Percentiles rank a stretch among this genome's conserved stretches.
Conservation (phyloP, 1,140 invertebrate genomes). For the Oedothorax gibbosus region DNA sequence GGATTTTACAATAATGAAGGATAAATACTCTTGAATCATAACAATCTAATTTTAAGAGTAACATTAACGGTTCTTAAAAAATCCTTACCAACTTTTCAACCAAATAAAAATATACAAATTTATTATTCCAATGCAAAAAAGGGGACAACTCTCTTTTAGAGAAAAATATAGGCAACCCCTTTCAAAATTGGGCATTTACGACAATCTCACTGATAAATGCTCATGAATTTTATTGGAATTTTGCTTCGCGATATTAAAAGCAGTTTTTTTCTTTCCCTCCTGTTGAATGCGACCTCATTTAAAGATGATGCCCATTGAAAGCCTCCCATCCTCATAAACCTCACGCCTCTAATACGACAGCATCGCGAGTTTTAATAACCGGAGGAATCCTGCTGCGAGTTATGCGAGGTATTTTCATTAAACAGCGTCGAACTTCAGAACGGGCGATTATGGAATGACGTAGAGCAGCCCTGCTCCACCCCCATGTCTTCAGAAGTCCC, state of each 20-base stretch:
- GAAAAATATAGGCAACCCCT: too few species aligned
- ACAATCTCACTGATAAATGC: conserved; percentile 43
- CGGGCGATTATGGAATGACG: conserved; percentile 12
- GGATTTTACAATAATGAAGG: too few species aligned
- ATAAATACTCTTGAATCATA: too few species aligned
- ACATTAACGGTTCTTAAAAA: too few species aligned
- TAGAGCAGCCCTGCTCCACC: neutral
- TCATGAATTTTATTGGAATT: conserved; percentile 46
- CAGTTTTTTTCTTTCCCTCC: neutral
- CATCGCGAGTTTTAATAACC: conserved; percentile 50
- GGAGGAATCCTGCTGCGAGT: conserved; percentile 49
- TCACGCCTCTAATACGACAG: conserved; percentile 3
- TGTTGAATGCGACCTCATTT: conserved; percentile 25
- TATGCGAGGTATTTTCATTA: conserved; percentile 59
- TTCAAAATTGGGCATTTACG: conserved; percentile 21
- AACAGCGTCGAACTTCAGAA: conserved; percentile 18
- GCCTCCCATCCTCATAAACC: conserved; percentile 29
- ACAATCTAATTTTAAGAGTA: too few species aligned
- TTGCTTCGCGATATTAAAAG: conserved; percentile 36
- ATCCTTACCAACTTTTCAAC: too few species aligned
- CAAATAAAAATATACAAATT: too few species aligned
- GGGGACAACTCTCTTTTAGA: too few species aligned
- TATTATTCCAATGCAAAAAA: too few species aligned
- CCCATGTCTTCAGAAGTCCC: neutral
- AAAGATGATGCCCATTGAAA: conserved; percentile 40